Evolutionary conservation across 2,113 vertebrate genomes (phyloP).

Genomic region (Cryptomyrus ogoouensis): DNA sequence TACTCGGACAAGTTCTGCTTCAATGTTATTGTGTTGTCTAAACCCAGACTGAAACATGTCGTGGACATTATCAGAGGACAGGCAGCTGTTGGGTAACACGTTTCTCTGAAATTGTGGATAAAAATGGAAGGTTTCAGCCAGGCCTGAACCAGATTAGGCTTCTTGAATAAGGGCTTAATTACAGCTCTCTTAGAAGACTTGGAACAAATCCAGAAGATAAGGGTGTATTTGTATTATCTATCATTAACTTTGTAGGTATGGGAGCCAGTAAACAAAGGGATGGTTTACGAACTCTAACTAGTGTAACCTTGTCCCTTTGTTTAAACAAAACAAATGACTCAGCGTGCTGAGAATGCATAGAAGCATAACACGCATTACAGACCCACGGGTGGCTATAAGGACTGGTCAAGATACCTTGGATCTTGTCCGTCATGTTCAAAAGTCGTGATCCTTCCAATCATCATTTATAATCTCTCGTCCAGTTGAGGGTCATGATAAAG

Average conservation of each 20-base stretch:
- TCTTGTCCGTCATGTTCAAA: background rate
- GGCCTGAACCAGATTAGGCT: background rate
- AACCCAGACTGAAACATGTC: background rate
- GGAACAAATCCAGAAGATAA: background rate
- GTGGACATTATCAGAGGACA: background rate
- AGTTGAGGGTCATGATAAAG: background rate
- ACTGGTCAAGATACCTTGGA: background rate
- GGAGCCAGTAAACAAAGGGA: background rate
- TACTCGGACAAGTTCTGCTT: background rate
- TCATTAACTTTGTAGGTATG: background rate
- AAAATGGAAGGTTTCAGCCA: background rate
- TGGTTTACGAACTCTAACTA: constrained; percentile 10
- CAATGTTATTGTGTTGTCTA: background rate
- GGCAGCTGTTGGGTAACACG: background rate
- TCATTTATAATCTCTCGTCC: background rate
- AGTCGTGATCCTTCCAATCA: background rate
- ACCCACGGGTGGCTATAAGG: background rate
- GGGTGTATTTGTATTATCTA: background rate
- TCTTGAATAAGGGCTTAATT: background rate
- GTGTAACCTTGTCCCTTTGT: background rate
- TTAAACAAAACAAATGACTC: background rate
- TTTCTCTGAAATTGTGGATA: background rate
- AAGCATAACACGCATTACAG: background rate
- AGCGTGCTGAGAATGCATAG: background rate
- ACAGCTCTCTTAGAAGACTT: background rate